Evolutionary conservation across 2,888 invertebrate genomes (phyloP).

Genomic region (Polietes domitor): DNA sequence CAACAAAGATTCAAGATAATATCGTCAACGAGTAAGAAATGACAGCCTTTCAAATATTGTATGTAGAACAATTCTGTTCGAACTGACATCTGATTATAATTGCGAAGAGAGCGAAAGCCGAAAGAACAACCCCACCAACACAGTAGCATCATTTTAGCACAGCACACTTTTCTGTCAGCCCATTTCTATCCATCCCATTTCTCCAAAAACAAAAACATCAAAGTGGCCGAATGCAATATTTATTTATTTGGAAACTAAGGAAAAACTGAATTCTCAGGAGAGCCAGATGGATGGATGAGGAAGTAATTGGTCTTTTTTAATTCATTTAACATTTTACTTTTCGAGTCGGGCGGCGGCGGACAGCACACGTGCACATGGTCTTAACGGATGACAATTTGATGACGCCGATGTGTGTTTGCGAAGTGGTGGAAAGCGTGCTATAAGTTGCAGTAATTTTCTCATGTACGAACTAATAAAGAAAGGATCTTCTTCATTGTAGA

Average conservation of each 20-base stretch:
- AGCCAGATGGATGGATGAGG: background rate
- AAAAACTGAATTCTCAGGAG: slow-evolving; percentile 8
- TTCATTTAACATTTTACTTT: slow-evolving; percentile 15
- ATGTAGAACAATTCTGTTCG: too few species aligned
- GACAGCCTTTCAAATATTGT: background rate
- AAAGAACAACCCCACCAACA: too few species aligned
- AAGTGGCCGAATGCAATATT: slow-evolving; percentile 16
- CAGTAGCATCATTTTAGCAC: too few species aligned
- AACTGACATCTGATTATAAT: background rate
- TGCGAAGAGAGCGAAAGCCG: background rate
- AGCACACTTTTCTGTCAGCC: background rate
- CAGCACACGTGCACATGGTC: slow-evolving; percentile 10
- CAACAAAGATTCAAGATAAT: background rate
- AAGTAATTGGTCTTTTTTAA: slow-evolving; percentile 26
- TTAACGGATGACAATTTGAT: background rate
- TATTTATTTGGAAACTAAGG: background rate
- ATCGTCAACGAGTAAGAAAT: background rate
- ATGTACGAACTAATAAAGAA: too few species aligned
- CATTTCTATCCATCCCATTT: background rate
- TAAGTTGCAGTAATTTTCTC: too few species aligned
- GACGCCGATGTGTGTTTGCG: background rate
- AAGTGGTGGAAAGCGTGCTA: background rate
- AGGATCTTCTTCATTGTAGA: too few species aligned
- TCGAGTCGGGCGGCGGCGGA: too few species aligned
- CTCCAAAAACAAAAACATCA: background rate